Evolutionary conservation across 2,113 vertebrate genomes (phyloP), one percentile per base, ranked within the genome.

Genomic region (Tachycineta bicolor): DNA sequence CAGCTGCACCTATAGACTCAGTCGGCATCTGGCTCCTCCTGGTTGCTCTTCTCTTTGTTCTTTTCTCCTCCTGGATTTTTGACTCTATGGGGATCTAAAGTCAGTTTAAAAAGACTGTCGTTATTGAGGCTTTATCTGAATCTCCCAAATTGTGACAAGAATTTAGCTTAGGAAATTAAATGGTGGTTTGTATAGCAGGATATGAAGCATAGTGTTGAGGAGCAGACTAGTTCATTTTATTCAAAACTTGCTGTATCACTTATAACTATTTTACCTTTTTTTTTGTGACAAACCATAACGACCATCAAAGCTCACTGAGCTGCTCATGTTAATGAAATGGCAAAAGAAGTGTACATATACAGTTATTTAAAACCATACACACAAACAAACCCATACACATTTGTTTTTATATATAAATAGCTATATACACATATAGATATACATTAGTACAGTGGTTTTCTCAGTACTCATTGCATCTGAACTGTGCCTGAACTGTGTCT

Each of bases 401-500:
- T 23, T 74, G 34, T 43, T 79, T 79, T 60, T 79, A 28, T 20
- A 29, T 10, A 25, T 22, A 8, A 41, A 20, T 13, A 67, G 2
- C 23, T 79, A 34, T 37, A 50, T 10, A 26, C 8, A 37, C 9
- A 29, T 19, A 46, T 3, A 43, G 2, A n/a, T 24, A 29, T 2
- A 20, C 41, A 53, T 83, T 52, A 78, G 20, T 20, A 33, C 80
- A 62, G 71, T 79, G 67, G 22, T 92, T 90, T 34, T 67, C 14
- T 26, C 77, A 65, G 58, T 64, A 47, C 65, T 75, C n/a, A 39
- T 83, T 87, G 64, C 83, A 76, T 75, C 92, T 98, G 97, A 98
- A 98, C 97, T 98, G 95, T 93, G 77, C 69, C 94, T 98, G 97
- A 98, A 97, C 97, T 78, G 82, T 85, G 60, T 34, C 78, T 88